A percentile compares a stretch with the other conserved stretches of the same genome.
Conservation (phyloP, 2,797 vertebrate species). For the Poeciliopsis presidionis region DNA sequence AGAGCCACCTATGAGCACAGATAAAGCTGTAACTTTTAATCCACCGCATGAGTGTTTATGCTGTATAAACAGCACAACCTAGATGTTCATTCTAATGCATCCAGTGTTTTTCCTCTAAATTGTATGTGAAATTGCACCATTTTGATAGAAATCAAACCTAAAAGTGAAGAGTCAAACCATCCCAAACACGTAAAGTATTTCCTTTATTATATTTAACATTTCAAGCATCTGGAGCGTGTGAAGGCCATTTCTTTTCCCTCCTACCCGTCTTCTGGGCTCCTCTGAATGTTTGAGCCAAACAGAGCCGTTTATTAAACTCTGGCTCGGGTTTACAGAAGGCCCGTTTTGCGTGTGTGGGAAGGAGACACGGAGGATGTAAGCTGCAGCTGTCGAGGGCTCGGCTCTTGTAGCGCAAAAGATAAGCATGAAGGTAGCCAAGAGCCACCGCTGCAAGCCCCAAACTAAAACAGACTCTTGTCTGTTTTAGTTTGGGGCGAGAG, state of each 20-base stretch:
- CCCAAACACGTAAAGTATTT: not conserved
- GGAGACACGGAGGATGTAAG: conserved; percentile 58
- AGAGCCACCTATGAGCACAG: conserved; percentile 73
- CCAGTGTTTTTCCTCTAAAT: not conserved
- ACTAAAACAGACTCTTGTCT: conserved; percentile 41
- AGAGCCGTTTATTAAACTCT: conserved; percentile 63
- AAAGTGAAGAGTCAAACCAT: not conserved
- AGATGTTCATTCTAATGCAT: not conserved
- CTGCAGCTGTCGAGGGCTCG: conserved; percentile 67
- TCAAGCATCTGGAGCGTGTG: not conserved
- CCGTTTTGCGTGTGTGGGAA: conserved; percentile 34
- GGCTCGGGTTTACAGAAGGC: conserved; percentile 50
- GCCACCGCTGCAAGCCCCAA: conserved; percentile 57
- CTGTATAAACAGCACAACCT: not conserved
- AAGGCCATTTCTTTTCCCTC: conserved; percentile 22
- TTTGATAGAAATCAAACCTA: not conserved
- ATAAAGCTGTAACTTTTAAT: conserved; percentile 51
- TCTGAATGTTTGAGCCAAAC: conserved; percentile 48
- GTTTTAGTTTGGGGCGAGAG: conserved; percentile 55
- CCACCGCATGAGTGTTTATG: not conserved
- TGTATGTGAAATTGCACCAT: not conserved
- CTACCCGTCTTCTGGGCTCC: conserved; percentile 42
- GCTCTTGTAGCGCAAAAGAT: conserved; percentile 62
- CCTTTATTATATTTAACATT: not conserved
- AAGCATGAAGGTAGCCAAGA: conserved; percentile 56